Base-by-base conservation (phyloP, 2,113 vertebrate species). In the Pseudopipra pipra region DNA sequence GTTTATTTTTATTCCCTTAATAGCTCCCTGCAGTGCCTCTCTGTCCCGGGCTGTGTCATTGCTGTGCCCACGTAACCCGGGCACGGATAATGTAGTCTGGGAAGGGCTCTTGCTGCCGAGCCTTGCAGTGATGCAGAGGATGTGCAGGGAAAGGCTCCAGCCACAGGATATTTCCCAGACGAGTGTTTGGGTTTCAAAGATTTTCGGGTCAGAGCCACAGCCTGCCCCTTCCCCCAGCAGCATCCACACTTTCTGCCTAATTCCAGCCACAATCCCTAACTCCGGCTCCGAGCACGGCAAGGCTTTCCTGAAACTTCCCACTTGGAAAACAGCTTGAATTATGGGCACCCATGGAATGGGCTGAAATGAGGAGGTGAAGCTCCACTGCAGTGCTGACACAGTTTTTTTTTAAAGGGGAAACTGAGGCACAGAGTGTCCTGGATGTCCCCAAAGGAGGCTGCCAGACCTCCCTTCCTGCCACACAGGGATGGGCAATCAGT, bases 1-100 rank as follows among this genome's bases (percentile, higher is more conserved):
- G 79, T 84, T 97, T 94, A 90, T 96, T 96, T 94, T 96, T 93
- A 78, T 58, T 92, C 93, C 47, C 79, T 23, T 92, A 51, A 93
- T 89, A 96, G 78, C 82, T 91, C 43, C 67, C 85, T 22, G 95
- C 93, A 37, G 85, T 35, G 85, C 72, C 59, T 70, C 59, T 28
- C 71, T 11, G 63, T 66, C 61, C 80, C 3, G 4, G 23, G 15
- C 87, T 11, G 58, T 73, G 93, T 80, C 95, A 80, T 43, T 83
- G 79, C 43, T 63, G 85, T 8, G 31, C 51, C 94, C 67, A 4
- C 31, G 47, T 44, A 76, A 35, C 47, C 61, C 47, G 19, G 49
- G 92, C 61, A 3, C 15, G 9, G 81, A 84, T 46, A 43, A 37
- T 2, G 11, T 33, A 5, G 73, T 1, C 76, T 39, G 86, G 58